These are phyloP conservation scores for Leucosticte australis DNA, from an alignment of 2,113 vertebrate species.

Conservation along the genomic window DNA sequence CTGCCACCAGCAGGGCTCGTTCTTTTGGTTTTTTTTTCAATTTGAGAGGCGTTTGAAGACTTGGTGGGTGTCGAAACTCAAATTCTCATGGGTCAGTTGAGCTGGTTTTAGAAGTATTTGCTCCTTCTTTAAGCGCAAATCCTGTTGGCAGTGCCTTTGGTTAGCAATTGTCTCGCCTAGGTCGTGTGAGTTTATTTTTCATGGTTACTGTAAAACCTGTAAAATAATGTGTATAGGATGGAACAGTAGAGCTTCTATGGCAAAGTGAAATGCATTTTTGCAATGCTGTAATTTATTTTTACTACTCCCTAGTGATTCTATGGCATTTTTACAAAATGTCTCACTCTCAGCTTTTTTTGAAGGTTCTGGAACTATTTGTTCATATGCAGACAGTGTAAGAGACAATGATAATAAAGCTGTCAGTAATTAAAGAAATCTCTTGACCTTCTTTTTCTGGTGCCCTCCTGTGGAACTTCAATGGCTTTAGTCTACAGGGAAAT, in stretches of 20 bases:
- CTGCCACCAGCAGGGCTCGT: slow-evolving; percentile 22
- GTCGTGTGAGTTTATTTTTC: slow-evolving; percentile 32
- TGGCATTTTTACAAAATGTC: slow-evolving; percentile 56
- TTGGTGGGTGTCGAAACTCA: not conserved
- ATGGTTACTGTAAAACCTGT: slow-evolving; percentile 60
- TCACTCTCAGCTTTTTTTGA: slow-evolving; percentile 27
- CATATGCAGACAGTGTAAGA: slow-evolving; percentile 41
- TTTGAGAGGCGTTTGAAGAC: slow-evolving; percentile 9
- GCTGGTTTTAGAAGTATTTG: not conserved
- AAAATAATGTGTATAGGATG: slow-evolving; percentile 61
- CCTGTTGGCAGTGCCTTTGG: slow-evolving; percentile 76
- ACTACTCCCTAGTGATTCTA: slow-evolving; percentile 39
- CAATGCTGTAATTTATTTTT: slow-evolving; percentile 70
- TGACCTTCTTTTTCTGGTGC: not conserved
- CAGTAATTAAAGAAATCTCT: not conserved
- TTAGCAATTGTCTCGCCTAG: slow-evolving; percentile 26
- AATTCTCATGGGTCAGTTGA: not conserved
- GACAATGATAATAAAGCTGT: slow-evolving; percentile 40
- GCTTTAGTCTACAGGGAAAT: not conserved
- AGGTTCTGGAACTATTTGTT: slow-evolving; percentile 39
- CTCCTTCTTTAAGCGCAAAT: slow-evolving; percentile 32
- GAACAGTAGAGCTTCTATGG: slow-evolving; percentile 68
- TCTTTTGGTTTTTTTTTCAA: slow-evolving; percentile 1
- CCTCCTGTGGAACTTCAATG: not conserved
- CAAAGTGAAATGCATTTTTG: slow-evolving; percentile 64